Evolutionary conservation across 2,888 invertebrate species (phyloP).

Genomic region (Thereva unica): DNA sequence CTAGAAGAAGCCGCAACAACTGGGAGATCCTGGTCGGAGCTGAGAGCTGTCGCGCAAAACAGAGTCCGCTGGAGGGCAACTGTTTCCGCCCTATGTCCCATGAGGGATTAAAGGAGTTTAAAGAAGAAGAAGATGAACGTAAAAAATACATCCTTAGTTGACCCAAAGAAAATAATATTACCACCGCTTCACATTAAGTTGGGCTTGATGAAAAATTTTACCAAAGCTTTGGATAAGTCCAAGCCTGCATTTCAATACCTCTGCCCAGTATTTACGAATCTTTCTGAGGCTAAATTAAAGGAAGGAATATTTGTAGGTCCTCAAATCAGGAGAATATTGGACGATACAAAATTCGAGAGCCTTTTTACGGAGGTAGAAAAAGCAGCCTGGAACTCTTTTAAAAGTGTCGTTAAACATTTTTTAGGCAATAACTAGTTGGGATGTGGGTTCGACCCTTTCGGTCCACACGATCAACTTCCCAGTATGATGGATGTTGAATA

Average conservation of each 20-base stretch:
- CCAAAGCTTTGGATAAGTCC: constrained; percentile 5
- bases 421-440: no score
- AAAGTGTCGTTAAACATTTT: not conserved
- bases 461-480: no score
- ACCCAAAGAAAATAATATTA: constrained; percentile 1
- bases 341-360: not conserved
- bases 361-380: not conserved
- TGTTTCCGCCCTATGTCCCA: no score
- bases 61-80: no score
- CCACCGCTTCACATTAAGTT: constrained; percentile 6
- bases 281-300: not conserved
- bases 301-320: not conserved
- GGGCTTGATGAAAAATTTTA: constrained; percentile 2
- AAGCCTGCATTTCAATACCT: not conserved
- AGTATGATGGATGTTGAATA: no score
- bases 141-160: not conserved
- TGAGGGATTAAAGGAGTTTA: no score
- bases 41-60: no score
- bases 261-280: not conserved
- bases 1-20: no score
- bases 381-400: not conserved
- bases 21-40: no score
- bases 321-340: no score
- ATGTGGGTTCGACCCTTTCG: no score
- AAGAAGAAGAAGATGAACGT: no score